Evolutionary conservation across 2,797 vertebrate genomes (phyloP), one percentile per base, ranked within the genome.

Genomic region (Hafferia zeledoni): DNA sequence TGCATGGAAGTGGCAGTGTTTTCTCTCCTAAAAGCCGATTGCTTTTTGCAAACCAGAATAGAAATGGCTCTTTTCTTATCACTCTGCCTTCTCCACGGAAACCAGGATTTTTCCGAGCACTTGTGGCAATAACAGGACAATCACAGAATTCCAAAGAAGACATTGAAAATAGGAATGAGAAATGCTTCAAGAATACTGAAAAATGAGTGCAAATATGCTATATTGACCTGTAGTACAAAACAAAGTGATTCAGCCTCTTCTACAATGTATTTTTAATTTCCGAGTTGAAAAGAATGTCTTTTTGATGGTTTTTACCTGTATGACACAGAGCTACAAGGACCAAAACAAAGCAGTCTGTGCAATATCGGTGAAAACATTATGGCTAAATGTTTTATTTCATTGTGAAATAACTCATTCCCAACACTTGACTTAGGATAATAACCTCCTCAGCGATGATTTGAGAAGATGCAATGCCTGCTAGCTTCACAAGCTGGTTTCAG

Each of bases 371-470:
- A 61, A 90, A 91, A 31, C 6, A 28, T 11, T 17, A 25, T 5
- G 4, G 6, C 49, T 80, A 28, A 70, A 55, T 24, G 30, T 59
- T 87, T 87, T n/a, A 27, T 70, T 87, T 80, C 12, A 47, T n/a
- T 43, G 43, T 76, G 20, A 59, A 87, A 50, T 55, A 27, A 30
- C 20, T 61, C 4, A 43, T 78, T 81, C 20, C 37, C 30, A 81
- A 31, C 37, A 57, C 43, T 46, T 53, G 39, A 55, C 6, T 56
- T 23, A 15, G 39, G 16, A 35, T 22, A 74, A 56, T 13, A 65
- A 49, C 5, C 9, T 65, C 1, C 4, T 81, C 39, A 72, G 6
- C 0, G 0, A 25, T 19, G 7, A 37, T 13, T 24, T 0, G 3
- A 85, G 70, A 71, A 53, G 10, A 35, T 81, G 47, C 13, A 5